Percentiles rank a stretch among this genome's conserved stretches.
Conservation (phyloP, 1,140 invertebrate species). For the Pachypeltis micranthus region DNA sequence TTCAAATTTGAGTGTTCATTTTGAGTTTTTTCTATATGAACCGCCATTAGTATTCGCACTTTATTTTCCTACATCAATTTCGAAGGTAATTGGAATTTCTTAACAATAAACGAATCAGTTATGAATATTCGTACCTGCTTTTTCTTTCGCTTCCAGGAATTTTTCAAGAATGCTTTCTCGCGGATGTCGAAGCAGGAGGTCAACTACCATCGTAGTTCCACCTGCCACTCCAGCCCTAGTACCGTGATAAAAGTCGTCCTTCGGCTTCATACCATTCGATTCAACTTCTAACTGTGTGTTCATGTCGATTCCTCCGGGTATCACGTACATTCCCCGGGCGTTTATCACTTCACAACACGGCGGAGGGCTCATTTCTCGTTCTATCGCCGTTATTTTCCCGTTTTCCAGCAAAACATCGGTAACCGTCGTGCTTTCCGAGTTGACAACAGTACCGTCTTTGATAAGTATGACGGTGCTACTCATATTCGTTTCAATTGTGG, state of each 20-base stretch:
- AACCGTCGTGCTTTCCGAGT: constrained; percentile 80
- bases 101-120: too few species aligned
- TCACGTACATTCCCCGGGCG: constrained; percentile 61
- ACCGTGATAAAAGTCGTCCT: constrained; percentile 83
- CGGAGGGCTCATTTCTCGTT: constrained; percentile 63
- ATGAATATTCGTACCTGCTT: too few species aligned
- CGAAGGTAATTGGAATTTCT: too few species aligned
- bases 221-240: constrained; percentile 75
- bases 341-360: constrained; percentile 62
- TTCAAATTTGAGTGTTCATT: too few species aligned
- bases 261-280: constrained; percentile 65
- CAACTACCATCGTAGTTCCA: constrained; percentile 84
- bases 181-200: constrained; percentile 75
- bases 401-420: constrained; percentile 90
- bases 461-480: too few species aligned
- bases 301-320: constrained; percentile 79
- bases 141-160: constrained; percentile 78
- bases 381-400: constrained; percentile 85
- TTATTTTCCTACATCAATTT: too few species aligned
- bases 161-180: constrained; percentile 79
- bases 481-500: too few species aligned
- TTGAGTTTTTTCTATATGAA: too few species aligned
- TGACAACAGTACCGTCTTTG: constrained; percentile 90
- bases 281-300: constrained; percentile 80
- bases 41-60: too few species aligned